Conservation (phyloP, 2,113 vertebrate genomes). For the Lates calcarifer region DNA sequence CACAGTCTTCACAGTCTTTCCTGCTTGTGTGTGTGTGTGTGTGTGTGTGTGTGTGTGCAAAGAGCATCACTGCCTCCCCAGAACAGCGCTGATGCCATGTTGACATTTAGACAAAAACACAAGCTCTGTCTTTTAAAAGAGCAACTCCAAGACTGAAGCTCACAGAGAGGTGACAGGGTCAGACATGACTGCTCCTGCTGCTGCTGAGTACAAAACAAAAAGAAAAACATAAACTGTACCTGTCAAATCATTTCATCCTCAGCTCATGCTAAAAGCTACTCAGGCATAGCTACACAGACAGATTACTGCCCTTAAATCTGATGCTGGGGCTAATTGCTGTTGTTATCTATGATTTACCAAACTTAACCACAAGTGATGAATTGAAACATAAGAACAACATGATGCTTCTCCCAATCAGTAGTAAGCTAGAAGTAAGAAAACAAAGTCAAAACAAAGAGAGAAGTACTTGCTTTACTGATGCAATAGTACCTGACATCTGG, state of each 20-base stretch:
- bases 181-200: constrained; percentile 40
- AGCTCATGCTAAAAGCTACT: neutral
- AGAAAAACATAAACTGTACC: neutral
- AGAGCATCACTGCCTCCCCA: constrained; percentile 51
- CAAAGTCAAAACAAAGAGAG: neutral
- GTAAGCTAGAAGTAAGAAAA: neutral
- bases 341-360: constrained; percentile 3
- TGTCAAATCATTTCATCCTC: constrained; percentile 1
- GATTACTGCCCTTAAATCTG: neutral
- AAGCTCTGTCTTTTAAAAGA: constrained; percentile 59
- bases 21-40: neutral
- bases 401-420: neutral
- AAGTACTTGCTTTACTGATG: constrained; percentile 16
- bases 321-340: neutral
- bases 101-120: constrained; percentile 72
- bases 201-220: constrained; percentile 20
- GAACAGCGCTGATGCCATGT: constrained; percentile 51
- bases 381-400: constrained; percentile 22
- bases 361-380: neutral
- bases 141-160: constrained; percentile 54
- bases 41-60: constrained; percentile 28
- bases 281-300: neutral
- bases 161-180: constrained; percentile 40
- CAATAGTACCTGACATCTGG: constrained; percentile 18
- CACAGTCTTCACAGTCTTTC: too few relatives aligned